These are phyloP conservation scores for Acheta domesticus DNA, from an alignment of 2,888 invertebrate species.

Conservation along the genomic window DNA sequence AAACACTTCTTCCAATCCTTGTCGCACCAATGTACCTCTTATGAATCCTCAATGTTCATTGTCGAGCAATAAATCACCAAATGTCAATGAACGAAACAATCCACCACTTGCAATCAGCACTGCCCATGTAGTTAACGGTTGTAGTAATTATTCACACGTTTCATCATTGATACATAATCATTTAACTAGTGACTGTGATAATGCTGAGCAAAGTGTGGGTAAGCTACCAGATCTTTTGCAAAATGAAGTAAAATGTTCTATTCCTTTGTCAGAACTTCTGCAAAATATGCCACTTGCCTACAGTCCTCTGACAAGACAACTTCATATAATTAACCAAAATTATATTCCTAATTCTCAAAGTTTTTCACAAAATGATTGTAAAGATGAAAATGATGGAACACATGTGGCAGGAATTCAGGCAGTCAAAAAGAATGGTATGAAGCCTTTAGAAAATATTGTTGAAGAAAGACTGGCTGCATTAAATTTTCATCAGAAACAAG, in stretches of 20 bases:
- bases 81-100: not conserved
- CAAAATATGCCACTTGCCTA: conserved; percentile 72
- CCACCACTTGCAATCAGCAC: not conserved
- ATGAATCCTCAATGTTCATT: not conserved
- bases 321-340: conserved; percentile 50
- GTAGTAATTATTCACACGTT: not conserved
- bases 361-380: not conserved
- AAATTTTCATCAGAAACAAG: conserved; percentile 11
- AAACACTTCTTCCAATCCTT: not conserved
- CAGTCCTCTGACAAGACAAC: conserved; percentile 69
- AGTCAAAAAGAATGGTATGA: conserved; percentile 24
- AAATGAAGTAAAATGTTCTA: conserved; percentile 39
- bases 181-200: conserved; percentile 40
- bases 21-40: not conserved
- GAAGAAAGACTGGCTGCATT: conserved; percentile 33
- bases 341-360: not conserved
- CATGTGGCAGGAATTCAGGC: not conserved
- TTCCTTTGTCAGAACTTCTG: conserved; percentile 64
- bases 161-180: not conserved
- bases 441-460: conserved; percentile 36
- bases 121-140: conserved; percentile 18
- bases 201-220: conserved; percentile 35
- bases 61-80: not conserved
- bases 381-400: not conserved
- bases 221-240: not conserved